Evolutionary conservation across 2,888 invertebrate genomes (phyloP).

Genomic region (Nomada lathburiana): DNA sequence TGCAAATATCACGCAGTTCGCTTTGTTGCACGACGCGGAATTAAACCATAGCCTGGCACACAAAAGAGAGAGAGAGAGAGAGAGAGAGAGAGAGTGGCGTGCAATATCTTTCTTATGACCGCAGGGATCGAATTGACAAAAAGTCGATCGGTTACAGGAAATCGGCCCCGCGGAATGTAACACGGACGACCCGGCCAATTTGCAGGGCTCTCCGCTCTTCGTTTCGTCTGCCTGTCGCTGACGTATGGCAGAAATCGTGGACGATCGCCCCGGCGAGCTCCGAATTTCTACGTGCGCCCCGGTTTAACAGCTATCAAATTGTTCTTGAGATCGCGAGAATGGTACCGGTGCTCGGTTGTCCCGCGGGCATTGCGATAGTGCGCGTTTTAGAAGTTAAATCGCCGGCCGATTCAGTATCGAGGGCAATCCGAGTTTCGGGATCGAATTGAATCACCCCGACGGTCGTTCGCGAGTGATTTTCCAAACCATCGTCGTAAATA

Average conservation of each 20-base stretch:
- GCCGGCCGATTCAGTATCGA: too few relatives aligned
- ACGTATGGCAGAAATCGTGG: constrained; percentile 22
- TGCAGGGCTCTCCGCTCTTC: constrained; percentile 32
- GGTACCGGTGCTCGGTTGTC: too few relatives aligned
- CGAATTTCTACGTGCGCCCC: constrained; percentile 11
- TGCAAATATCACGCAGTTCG: not conserved
- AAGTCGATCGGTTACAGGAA: constrained; percentile 57
- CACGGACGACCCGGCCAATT: constrained; percentile 59
- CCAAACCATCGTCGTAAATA: not conserved
- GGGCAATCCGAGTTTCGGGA: too few relatives aligned
- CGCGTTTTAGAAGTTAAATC: too few relatives aligned
- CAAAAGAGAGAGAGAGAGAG: constrained; percentile 3
- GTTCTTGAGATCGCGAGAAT: not conserved
- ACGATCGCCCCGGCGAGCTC: constrained; percentile 10
- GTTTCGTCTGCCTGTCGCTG: constrained; percentile 51
- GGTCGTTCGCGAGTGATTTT: too few relatives aligned
- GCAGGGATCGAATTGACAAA: constrained; percentile 27
- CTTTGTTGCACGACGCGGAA: constrained; percentile 15
- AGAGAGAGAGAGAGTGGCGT: constrained; percentile 18
- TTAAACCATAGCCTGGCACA: not conserved
- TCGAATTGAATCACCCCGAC: too few relatives aligned
- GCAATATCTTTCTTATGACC: constrained; percentile 60
- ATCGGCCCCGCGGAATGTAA: constrained; percentile 53
- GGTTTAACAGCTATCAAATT: constrained; percentile 30
- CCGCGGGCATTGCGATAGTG: too few relatives aligned